Base-by-base conservation (phyloP, 1,140 invertebrate species). In the Lethrus apterus region DNA sequence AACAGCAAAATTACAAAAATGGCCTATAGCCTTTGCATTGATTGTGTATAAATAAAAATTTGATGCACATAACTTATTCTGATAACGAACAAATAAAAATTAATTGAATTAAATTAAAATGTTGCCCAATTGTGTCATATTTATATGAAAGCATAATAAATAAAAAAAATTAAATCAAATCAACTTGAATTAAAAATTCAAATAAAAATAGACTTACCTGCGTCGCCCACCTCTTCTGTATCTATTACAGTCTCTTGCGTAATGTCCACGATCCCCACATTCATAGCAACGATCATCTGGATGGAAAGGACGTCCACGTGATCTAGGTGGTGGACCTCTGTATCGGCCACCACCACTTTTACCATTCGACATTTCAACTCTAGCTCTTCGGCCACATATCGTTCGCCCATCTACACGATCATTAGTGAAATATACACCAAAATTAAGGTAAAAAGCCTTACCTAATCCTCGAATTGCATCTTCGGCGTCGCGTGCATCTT, bases 341-440 rank as follows among this genome's bases (percentile, higher is more conserved):
- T 59, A 66, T 1, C 82, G 75, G 19, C 76, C 74, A 44, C 79
- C 76, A 26, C 83, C 77, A 40, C 80, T 74, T 70, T 82, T 88
- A 3, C 90, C 90, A 63, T 88, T 93, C 0, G 90, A 94, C 65
- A 89, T 76, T 68, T 97, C 93, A 1, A 96, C 92, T 36, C 92
- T 77, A n/a, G 90, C 89, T 29, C 90, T 70, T 42, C 85, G 76
- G 2, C 92, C 92, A 71, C 90, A 93, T 23, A 95, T 80, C 26
- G 81, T 87, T 23, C 91, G 70, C 0, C 83, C 83, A 62, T 85
- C 81, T 57, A 80, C 10, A 48, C n/a, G n/a, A 18, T 18, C 3
- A 42, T 15, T 42, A 15, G 5, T 19, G 19, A 10, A 19, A 29
- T n/a, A n/a, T n/a, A n/a, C n/a, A n/a, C n/a, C n/a, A n/a, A n/a